phyloP scores from a whole-genome alignment of 2,797 vertebrate species.

The Urosaurus nigricauda region DNA sequence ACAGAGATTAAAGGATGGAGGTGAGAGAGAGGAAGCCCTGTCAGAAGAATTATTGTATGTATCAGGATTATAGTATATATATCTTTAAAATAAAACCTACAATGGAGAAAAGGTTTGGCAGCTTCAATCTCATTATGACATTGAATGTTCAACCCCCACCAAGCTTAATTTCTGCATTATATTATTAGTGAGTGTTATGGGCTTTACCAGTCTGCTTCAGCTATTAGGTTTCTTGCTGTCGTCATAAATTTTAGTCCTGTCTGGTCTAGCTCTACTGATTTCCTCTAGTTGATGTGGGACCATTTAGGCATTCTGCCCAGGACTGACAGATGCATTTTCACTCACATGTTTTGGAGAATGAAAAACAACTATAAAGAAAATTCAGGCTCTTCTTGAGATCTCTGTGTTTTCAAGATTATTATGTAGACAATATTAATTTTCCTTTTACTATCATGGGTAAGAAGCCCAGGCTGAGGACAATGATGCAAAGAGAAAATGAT shows the following conservation, averaged over 20 bases:
- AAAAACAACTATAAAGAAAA: not conserved
- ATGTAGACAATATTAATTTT: conserved; percentile 5
- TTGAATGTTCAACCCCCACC: not conserved
- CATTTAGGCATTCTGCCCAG: conserved; percentile 28
- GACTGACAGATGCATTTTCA: conserved; percentile 14
- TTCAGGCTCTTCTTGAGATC: not conserved
- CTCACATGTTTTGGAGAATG: not conserved
- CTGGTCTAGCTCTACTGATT: conserved; percentile 28
- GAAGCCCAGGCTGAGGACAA: not conserved
- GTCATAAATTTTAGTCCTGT: conserved; percentile 8
- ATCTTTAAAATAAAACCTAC: no score
- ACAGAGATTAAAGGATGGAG: no score
- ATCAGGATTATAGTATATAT: no score
- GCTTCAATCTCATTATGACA: not conserved
- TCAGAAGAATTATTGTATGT: no score
- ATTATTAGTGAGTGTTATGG: conserved; percentile 23
- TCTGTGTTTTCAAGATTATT: conserved; percentile 7
- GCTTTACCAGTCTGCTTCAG: not conserved
- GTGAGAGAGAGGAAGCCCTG: no score
- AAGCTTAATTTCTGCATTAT: not conserved
- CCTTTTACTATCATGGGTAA: conserved; percentile 8
- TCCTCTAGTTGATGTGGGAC: conserved; percentile 26
- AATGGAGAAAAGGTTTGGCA: not conserved
- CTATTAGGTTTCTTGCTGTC: conserved; percentile 23
- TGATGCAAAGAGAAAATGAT: not conserved